Percentiles rank a stretch among this genome's conserved stretches.
Evolutionary conservation across 2,113 vertebrate species (phyloP).

Genomic region (Leucopsar rothschildi): DNA sequence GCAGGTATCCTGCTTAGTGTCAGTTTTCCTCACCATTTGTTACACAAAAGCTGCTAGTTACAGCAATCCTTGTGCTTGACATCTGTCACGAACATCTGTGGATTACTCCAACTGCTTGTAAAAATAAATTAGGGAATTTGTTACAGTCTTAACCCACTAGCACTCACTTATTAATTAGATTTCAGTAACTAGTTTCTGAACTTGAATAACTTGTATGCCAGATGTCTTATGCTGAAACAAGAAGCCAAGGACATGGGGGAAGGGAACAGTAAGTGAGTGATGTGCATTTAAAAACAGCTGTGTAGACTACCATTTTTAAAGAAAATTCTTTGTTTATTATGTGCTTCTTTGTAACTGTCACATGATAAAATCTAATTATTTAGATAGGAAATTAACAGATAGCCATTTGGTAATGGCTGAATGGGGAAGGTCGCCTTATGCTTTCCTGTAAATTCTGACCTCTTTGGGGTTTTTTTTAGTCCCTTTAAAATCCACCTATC

Average conservation of each 20-base stretch:
- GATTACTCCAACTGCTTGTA: not conserved
- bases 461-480: not conserved
- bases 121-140: not conserved
- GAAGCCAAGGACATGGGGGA: not conserved
- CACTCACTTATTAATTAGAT: not conserved
- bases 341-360: not conserved
- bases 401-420: not conserved
- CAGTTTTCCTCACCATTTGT: not conserved
- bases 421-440: not conserved
- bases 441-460: not conserved
- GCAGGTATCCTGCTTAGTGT: not conserved
- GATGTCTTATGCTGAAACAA: not conserved
- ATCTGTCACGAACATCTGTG: not conserved
- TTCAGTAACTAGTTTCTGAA: slow-evolving; percentile 30
- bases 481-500: not conserved
- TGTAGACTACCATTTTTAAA: not conserved
- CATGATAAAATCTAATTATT: not conserved
- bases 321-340: not conserved
- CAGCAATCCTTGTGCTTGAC: not conserved
- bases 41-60: not conserved
- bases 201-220: slow-evolving; percentile 16
- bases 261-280: not conserved
- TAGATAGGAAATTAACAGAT: not conserved
- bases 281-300: not conserved
- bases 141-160: not conserved